Conservation (phyloP, 2,888 invertebrate species). For the Yponomeuta sedellus region DNA sequence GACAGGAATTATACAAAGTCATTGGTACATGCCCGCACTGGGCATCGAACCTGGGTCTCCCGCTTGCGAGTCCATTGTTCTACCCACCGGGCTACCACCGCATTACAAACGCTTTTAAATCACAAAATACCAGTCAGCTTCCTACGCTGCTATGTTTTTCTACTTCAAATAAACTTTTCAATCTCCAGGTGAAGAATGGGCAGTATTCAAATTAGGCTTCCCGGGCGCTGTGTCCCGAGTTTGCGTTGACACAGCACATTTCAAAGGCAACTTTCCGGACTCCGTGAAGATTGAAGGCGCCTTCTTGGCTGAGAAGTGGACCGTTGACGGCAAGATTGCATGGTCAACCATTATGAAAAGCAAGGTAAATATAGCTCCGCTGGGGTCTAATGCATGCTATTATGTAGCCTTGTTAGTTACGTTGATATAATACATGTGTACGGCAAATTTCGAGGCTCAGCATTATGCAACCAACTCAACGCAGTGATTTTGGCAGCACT, state of each 20-base stretch:
- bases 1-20: too few relatives aligned
- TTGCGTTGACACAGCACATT: conserved; percentile 78
- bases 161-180: conserved; percentile 12
- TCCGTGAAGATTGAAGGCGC: conserved; percentile 75
- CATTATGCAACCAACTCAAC: too few relatives aligned
- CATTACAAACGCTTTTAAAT: too few relatives aligned
- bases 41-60: too few relatives aligned
- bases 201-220: conserved; percentile 76
- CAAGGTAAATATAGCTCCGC: conserved; percentile 54
- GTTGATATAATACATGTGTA: too few relatives aligned
- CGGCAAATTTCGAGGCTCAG: too few relatives aligned
- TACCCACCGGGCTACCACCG: too few relatives aligned
- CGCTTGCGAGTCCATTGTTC: too few relatives aligned
- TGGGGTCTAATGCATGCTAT: not conserved
- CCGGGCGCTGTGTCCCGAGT: conserved; percentile 66
- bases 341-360: conserved; percentile 71
- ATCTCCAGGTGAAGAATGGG: conserved; percentile 76
- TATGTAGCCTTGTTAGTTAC: not conserved
- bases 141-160: not conserved
- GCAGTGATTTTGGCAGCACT: too few relatives aligned
- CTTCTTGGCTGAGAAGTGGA: conserved; percentile 35
- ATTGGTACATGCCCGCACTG: too few relatives aligned
- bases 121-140: too few relatives aligned
- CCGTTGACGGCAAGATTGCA: conserved; percentile 40
- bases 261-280: conserved; percentile 81